A percentile compares a stretch with the other conserved stretches of the same genome.
Conservation (phyloP, 2,113 vertebrate species). For the Lipophrys pholis region DNA sequence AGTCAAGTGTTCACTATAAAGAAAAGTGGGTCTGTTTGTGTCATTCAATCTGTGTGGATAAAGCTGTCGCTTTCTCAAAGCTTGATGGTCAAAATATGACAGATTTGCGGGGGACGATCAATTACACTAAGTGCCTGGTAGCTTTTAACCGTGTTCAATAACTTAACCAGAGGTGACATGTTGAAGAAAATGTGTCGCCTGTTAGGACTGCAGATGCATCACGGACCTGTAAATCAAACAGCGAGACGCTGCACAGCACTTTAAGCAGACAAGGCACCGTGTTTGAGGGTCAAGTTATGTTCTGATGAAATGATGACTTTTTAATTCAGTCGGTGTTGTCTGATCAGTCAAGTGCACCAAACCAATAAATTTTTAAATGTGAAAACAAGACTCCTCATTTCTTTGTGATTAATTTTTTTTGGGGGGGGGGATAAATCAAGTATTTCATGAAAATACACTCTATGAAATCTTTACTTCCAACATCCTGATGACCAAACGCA, state of each 20-base stretch:
- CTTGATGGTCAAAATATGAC: conserved; percentile 37
- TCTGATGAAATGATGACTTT: conserved; percentile 21
- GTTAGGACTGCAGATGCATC: conserved; percentile 41
- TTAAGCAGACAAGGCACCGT: conserved; percentile 6
- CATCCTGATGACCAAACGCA: background rate
- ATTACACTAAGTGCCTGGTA: conserved; percentile 69
- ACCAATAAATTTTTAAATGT: conserved; percentile 28
- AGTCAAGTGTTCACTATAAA: background rate
- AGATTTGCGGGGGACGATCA: conserved; percentile 62
- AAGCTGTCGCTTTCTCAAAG: conserved; percentile 42
- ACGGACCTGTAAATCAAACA: conserved; percentile 59
- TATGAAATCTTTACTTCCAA: background rate
- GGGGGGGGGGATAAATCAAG: background rate
- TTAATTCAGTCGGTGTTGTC: conserved; percentile 11
- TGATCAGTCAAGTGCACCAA: conserved; percentile 4
- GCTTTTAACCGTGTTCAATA: conserved; percentile 59
- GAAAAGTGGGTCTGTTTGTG: too few relatives aligned
- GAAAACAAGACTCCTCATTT: conserved; percentile 38
- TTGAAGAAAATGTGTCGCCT: conserved; percentile 50
- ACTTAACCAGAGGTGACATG: conserved; percentile 56
- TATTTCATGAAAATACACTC: background rate
- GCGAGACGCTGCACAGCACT: conserved; percentile 32
- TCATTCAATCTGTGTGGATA: background rate
- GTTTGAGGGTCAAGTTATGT: conserved; percentile 18
- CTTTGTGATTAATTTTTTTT: conserved; percentile 25